Evolutionary conservation across 2,888 invertebrate species (phyloP).

Genomic region (Apotomis betuletana): DNA sequence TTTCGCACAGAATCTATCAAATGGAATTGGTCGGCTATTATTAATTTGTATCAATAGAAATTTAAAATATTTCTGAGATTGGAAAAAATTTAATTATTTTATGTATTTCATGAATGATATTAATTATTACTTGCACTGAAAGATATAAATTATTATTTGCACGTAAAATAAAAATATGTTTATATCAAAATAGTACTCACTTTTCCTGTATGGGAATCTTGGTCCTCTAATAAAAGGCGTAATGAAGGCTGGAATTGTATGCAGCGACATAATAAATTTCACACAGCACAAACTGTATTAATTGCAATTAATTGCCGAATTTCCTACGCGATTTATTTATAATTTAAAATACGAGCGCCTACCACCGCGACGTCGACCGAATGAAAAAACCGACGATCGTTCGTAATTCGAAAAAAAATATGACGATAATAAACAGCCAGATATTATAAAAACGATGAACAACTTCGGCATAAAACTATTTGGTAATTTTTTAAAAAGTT

Average conservation of each 20-base stretch:
- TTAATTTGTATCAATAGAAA: too few species aligned
- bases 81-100: too few species aligned
- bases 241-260: constrained; percentile 73
- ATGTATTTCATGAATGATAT: too few species aligned
- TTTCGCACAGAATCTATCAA: background rate
- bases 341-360: constrained; percentile 56
- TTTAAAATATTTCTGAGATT: too few species aligned
- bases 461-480: constrained; percentile 3
- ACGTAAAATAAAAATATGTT: background rate
- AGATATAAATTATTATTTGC: background rate
- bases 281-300: constrained; percentile 45
- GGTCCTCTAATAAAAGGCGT: constrained; percentile 80
- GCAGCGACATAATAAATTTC: constrained; percentile 75
- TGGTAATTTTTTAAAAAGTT: constrained; percentile 13
- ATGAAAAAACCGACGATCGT: constrained; percentile 71
- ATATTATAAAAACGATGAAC: background rate
- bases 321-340: constrained; percentile 49
- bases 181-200: constrained; percentile 61
- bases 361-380: constrained; percentile 59
- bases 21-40: too few species aligned
- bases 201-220: constrained; percentile 79
- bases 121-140: too few species aligned
- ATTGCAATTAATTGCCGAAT: constrained; percentile 49
- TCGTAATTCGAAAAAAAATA: constrained; percentile 56
- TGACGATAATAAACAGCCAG: constrained; percentile 30